Evolutionary conservation across 2,797 vertebrate species (phyloP).

Genomic region (Eulemur rubriventer): DNA sequence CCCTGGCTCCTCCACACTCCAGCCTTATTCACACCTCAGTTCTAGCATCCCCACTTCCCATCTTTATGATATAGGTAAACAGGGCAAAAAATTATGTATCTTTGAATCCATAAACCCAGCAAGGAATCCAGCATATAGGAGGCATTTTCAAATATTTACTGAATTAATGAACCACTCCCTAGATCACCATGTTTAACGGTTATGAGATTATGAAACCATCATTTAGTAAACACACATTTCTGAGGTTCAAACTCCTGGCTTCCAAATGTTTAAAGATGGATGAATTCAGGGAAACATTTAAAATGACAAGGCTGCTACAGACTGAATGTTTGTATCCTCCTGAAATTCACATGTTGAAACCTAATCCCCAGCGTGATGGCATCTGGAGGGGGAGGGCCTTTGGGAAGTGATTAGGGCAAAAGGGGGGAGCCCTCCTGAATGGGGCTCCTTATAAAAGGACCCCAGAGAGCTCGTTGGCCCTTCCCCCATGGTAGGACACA

Average conservation of each 20-base stretch:
- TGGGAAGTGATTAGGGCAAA: background rate
- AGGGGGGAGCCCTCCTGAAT: background rate
- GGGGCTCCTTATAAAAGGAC: background rate
- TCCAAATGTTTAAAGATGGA: background rate
- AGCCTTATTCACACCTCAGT: background rate
- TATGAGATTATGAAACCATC: background rate
- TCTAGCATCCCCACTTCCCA: background rate
- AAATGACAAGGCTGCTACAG: background rate
- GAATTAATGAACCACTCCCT: background rate
- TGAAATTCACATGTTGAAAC: background rate
- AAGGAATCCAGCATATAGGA: background rate
- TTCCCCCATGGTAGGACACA: background rate
- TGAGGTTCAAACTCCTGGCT: background rate
- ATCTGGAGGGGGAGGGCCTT: background rate
- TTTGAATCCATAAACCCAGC: background rate
- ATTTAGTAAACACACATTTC: background rate
- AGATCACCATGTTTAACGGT: background rate
- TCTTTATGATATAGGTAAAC: background rate
- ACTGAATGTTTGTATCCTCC: background rate
- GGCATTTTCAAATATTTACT: slow-evolving; percentile 1
- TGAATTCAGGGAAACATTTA: background rate
- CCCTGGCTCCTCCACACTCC: background rate
- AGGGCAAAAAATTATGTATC: background rate
- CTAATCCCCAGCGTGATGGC: background rate
- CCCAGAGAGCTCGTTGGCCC: background rate